Conservation (phyloP, 2,888 invertebrate species). For the Nomada lathburiana region DNA sequence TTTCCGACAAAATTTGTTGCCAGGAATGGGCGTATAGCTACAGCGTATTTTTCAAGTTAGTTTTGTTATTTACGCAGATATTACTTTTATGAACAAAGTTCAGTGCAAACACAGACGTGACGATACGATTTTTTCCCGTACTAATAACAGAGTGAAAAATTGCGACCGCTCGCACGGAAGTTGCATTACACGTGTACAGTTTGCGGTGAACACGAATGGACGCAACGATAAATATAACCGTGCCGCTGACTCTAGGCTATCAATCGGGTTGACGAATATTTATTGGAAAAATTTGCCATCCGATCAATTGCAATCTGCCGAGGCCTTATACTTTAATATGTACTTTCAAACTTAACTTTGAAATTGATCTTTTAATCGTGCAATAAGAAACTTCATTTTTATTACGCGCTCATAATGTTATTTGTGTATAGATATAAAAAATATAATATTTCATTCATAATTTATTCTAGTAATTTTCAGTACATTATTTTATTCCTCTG, state of each 20-base stretch:
- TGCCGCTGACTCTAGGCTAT: slow-evolving; percentile 19
- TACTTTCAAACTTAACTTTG: neutral
- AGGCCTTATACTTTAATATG: too few relatives aligned
- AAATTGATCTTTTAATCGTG: neutral
- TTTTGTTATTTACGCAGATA: neutral
- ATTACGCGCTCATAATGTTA: too few relatives aligned
- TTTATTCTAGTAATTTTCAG: too few relatives aligned
- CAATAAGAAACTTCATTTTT: neutral
- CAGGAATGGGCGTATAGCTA: neutral
- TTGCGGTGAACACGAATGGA: slow-evolving; percentile 26
- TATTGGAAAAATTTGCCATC: neutral
- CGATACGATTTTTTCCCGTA: too few relatives aligned
- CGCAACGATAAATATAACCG: slow-evolving; percentile 43
- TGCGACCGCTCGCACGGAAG: slow-evolving; percentile 29
- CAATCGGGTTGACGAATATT: neutral
- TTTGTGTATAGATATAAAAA: too few relatives aligned
- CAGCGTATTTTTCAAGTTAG: neutral
- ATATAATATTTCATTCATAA: too few relatives aligned
- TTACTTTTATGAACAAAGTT: slow-evolving; percentile 14
- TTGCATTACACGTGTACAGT: slow-evolving; percentile 40
- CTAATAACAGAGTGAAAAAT: slow-evolving; percentile 18
- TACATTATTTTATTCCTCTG: too few relatives aligned
- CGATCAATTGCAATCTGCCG: neutral
- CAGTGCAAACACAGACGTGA: too few relatives aligned
- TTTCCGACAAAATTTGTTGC: neutral